Evolutionary conservation across 2,888 invertebrate genomes (phyloP).

Genomic region (Temnothorax rugatulus): DNA sequence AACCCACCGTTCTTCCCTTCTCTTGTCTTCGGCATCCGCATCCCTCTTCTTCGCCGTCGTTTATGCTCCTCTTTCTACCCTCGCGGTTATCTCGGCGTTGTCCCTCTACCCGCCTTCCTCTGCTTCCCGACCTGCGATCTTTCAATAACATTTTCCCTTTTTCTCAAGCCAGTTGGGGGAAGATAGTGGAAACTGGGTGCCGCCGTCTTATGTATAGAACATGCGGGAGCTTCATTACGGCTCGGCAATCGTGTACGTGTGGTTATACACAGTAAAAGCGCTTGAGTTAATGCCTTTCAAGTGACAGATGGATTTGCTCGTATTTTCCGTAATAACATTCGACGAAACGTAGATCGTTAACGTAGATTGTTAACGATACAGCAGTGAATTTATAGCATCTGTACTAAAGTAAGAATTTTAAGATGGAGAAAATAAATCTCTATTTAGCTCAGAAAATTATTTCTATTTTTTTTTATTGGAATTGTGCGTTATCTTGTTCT

Average conservation of each 20-base stretch:
- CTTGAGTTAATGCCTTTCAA: conserved; percentile 28
- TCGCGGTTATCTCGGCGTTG: conserved; percentile 43
- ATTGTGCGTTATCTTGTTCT: not conserved
- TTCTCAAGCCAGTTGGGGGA: conserved; percentile 26
- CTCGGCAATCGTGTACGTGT: conserved; percentile 24
- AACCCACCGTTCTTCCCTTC: conserved; percentile 72
- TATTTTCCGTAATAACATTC: conserved; percentile 13
- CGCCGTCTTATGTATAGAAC: conserved; percentile 49
- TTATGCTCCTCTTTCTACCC: conserved; percentile 82
- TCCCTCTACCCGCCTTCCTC: conserved; percentile 35
- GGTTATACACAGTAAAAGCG: conserved; percentile 27
- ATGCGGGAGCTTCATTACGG: conserved; percentile 38
- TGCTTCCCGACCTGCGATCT: conserved; percentile 68
- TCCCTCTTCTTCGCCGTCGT: conserved; percentile 82
- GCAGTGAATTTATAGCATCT: not conserved
- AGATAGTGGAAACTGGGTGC: conserved; percentile 43
- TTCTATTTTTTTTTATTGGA: not conserved
- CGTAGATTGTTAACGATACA: not conserved
- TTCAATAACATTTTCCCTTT: conserved; percentile 83
- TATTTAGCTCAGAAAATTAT: not conserved
- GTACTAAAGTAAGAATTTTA: not conserved
- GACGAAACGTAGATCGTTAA: not conserved
- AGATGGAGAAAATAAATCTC: conserved; percentile 1
- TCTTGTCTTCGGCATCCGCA: conserved; percentile 65
- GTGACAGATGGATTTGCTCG: conserved; percentile 41